Conservation (phyloP, 1,140 invertebrate species). For the Bursaphelenchus mucronatus region DNA sequence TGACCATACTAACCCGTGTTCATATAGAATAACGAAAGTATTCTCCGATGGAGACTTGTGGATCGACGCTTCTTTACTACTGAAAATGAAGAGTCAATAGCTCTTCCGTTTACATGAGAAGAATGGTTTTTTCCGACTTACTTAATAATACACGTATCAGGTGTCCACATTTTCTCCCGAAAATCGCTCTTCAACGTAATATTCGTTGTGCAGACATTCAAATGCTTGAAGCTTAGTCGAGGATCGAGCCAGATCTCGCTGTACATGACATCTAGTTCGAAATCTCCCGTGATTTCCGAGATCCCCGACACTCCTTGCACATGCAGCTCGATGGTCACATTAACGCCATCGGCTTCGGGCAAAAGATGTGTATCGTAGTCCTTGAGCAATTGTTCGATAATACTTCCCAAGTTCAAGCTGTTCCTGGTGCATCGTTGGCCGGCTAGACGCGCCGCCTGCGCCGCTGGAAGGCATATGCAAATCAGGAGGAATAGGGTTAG, state of each 20-base stretch:
- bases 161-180: constrained; percentile 58
- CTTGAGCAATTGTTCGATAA: constrained; percentile 49
- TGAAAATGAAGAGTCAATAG: neutral
- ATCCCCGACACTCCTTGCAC: constrained; percentile 60
- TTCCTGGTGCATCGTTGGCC: constrained; percentile 52
- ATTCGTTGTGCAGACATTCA: constrained; percentile 61
- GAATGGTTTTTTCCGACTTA: constrained; percentile 1
- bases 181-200: constrained; percentile 60
- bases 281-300: constrained; percentile 59
- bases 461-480: neutral
- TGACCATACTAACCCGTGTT: constrained; percentile 59
- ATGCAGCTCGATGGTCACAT: constrained; percentile 60
- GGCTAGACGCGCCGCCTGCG: neutral
- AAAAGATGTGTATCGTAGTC: constrained; percentile 59
- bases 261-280: constrained; percentile 59
- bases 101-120: neutral
- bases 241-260: constrained; percentile 60
- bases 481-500: too few species aligned
- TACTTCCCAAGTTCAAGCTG: constrained; percentile 54
- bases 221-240: constrained; percentile 54
- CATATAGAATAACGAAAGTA: constrained; percentile 60
- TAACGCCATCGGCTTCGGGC: constrained; percentile 59
- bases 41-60: constrained; percentile 58
- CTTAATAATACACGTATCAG: constrained; percentile 58
- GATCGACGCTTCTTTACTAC: constrained; percentile 50